A percentile compares a stretch with the other conserved stretches of the same genome.
Evolutionary conservation across 2,888 invertebrate genomes (phyloP).

Genomic region (Xestia ashworthii): DNA sequence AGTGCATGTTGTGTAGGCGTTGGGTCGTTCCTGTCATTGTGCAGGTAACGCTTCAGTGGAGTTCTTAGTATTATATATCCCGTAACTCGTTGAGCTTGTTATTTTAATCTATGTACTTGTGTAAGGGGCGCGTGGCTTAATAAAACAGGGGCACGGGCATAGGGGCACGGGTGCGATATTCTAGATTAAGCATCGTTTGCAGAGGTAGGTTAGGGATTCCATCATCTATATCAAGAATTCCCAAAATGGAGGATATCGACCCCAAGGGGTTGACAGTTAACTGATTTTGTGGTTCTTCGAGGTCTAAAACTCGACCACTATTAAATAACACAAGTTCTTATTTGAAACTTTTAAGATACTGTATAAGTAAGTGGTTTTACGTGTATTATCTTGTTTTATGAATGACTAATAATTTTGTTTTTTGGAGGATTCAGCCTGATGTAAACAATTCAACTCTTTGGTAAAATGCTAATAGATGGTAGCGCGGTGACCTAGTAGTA

Average conservation of each 20-base stretch:
- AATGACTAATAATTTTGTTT: too few species aligned
- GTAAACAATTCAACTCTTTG: not conserved
- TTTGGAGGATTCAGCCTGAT: not conserved
- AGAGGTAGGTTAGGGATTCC: not conserved
- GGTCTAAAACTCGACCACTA: too few species aligned
- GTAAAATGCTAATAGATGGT: not conserved
- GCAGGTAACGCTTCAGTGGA: constrained; percentile 16
- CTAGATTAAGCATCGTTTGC: not conserved
- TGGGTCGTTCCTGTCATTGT: constrained; percentile 6
- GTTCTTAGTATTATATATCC: not conserved
- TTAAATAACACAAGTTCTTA: too few species aligned
- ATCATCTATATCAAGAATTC: too few species aligned
- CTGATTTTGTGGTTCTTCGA: too few species aligned
- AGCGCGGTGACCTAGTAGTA: not conserved
- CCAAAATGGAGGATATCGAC: too few species aligned
- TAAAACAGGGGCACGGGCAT: not conserved
- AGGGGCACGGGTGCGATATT: too few species aligned
- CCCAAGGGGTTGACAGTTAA: too few species aligned
- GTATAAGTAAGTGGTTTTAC: too few species aligned
- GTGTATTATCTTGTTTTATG: too few species aligned
- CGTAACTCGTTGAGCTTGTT: not conserved
- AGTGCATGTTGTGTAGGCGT: constrained; percentile 11
- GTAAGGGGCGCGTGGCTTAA: not conserved
- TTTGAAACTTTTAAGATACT: too few species aligned
- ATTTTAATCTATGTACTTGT: constrained; percentile 1